Percentiles rank a stretch among this genome's conserved stretches.
These are phyloP conservation scores for Trichonephila clavipes DNA, from an alignment of 1,140 invertebrate genomes.

Conservation along the genomic window DNA sequence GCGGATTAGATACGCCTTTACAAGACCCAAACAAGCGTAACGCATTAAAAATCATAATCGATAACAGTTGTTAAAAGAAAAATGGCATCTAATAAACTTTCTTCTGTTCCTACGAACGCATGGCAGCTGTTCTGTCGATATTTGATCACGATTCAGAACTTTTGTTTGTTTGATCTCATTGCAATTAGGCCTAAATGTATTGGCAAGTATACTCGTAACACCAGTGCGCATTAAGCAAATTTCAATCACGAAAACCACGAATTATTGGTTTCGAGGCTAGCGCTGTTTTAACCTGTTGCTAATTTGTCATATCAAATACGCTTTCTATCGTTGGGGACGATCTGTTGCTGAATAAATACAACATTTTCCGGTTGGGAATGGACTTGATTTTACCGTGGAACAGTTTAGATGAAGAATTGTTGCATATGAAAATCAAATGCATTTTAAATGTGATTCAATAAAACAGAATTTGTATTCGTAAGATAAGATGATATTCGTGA, in stretches of 20 bases:
- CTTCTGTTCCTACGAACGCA: not conserved
- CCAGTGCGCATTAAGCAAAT: conserved; percentile 5
- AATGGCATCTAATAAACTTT: not conserved
- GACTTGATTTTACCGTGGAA: too few species aligned
- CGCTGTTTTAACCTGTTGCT: not conserved
- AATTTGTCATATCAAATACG: conserved; percentile 2
- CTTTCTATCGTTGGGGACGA: not conserved
- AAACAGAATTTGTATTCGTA: too few species aligned
- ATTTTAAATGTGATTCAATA: too few species aligned
- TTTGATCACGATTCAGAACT: not conserved
- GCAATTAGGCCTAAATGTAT: not conserved
- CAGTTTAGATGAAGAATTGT: too few species aligned
- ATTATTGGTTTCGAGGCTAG: not conserved
- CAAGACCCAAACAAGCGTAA: not conserved
- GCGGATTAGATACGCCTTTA: not conserved
- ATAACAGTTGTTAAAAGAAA: not conserved
- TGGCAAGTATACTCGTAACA: not conserved
- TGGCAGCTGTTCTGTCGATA: conserved; percentile 5
- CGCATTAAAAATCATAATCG: not conserved
- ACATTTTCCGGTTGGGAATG: too few species aligned
- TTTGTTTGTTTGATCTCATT: not conserved
- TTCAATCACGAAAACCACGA: conserved; percentile 22
- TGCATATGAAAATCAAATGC: too few species aligned
- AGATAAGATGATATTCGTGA: too few species aligned
- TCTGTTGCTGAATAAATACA: not conserved